Conservation (phyloP, 2,888 invertebrate species). For the Villa cingulata region DNA sequence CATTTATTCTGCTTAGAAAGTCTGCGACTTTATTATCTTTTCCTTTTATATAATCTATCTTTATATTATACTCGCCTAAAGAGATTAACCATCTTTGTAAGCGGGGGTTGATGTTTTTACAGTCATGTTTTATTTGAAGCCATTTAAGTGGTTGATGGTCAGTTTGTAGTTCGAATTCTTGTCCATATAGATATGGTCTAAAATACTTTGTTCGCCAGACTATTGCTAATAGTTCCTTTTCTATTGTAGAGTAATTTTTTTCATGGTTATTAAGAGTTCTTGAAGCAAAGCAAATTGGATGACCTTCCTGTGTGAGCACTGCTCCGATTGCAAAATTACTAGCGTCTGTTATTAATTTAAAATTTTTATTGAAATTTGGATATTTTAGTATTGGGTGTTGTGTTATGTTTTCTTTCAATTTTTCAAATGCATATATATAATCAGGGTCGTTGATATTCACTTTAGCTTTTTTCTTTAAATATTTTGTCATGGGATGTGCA, state of each 20-base stretch:
- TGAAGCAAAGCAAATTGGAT: slow-evolving; percentile 19
- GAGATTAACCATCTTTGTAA: too few species aligned
- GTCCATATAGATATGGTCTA: slow-evolving; percentile 16
- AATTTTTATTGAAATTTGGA: slow-evolving; percentile 22
- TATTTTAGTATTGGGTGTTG: slow-evolving; percentile 23
- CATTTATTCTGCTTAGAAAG: too few species aligned
- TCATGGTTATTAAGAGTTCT: slow-evolving; percentile 16
- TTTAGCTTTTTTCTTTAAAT: too few species aligned
- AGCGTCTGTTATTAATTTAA: slow-evolving; percentile 21
- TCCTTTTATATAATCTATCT: too few species aligned
- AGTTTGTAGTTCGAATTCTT: too few species aligned
- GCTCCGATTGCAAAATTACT: slow-evolving; percentile 16
- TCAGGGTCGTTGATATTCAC: too few species aligned
- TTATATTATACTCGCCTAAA: too few species aligned
- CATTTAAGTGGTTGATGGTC: too few species aligned
- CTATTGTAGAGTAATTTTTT: slow-evolving; percentile 18
- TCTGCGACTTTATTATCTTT: too few species aligned
- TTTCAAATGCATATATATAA: background rate
- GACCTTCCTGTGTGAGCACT: slow-evolving; percentile 18
- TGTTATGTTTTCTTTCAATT: slow-evolving; percentile 1
- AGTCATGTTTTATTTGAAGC: slow-evolving; percentile 22
- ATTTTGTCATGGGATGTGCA: too few species aligned
- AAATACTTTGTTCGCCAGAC: slow-evolving; percentile 20
- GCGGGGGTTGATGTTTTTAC: slow-evolving; percentile 13
- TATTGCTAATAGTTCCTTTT: slow-evolving; percentile 23